Conservation (phyloP, 2,888 invertebrate species). For the Plagiodera versicolora region DNA sequence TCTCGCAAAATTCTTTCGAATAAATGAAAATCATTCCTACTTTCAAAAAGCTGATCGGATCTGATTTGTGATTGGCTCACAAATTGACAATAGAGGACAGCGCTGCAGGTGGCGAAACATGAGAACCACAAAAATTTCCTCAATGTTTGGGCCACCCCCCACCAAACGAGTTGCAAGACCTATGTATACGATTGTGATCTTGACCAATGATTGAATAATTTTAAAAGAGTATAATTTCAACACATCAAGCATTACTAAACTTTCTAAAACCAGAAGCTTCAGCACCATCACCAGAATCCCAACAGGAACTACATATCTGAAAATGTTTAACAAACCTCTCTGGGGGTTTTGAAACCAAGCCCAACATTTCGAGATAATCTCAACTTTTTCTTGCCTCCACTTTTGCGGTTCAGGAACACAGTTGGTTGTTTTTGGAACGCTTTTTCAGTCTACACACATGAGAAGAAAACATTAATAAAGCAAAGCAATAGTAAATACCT, state of each 20-base stretch:
- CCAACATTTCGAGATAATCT: conserved; percentile 89
- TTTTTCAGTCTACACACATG: conserved; percentile 78
- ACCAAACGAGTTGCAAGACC: too few relatives aligned
- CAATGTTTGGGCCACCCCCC: too few relatives aligned
- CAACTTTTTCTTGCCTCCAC: conserved; percentile 69
- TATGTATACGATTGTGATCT: too few relatives aligned
- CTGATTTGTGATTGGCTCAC: too few relatives aligned
- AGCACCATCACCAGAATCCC: conserved; percentile 22
- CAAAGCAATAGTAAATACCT: conserved; percentile 57
- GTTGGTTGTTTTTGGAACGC: conserved; percentile 94
- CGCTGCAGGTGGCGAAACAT: too few relatives aligned
- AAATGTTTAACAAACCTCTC: conserved; percentile 71
- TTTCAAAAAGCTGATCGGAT: too few relatives aligned
- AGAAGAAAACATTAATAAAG: conserved; percentile 47
- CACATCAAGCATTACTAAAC: conserved; percentile 4
- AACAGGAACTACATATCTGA: conserved; percentile 33
- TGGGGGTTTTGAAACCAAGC: conserved; percentile 94
- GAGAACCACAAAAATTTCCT: too few relatives aligned
- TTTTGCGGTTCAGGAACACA: conserved; percentile 87
- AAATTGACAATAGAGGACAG: too few relatives aligned
- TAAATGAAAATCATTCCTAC: too few relatives aligned
- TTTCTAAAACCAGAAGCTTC: neutral
- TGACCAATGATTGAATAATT: neutral
- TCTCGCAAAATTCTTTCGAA: too few relatives aligned
- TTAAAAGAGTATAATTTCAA: neutral